phyloP scores from a whole-genome alignment of 2,797 vertebrate genomes.

The Anguilla obscura region DNA sequence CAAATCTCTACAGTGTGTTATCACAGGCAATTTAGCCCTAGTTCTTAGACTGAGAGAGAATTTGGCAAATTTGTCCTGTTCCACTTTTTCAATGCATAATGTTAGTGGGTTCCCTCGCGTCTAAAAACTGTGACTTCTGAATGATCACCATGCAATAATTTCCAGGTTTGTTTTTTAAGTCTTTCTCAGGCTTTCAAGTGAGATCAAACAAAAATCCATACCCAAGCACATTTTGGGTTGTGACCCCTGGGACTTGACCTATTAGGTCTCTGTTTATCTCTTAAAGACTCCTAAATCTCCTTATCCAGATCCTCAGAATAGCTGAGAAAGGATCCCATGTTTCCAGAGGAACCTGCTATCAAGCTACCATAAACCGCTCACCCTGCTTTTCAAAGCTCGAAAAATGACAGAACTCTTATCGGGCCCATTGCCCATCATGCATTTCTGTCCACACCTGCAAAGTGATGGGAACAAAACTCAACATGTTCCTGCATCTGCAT shows the following conservation, averaged over 20 bases:
- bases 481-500: too few species aligned
- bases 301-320: neutral
- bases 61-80: too few species aligned
- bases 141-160: neutral
- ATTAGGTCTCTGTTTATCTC: neutral
- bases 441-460: too few species aligned
- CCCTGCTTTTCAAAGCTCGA: neutral
- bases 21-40: too few species aligned
- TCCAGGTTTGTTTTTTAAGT: neutral
- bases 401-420: neutral
- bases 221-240: neutral
- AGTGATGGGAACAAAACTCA: neutral
- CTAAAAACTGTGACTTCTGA: too few species aligned
- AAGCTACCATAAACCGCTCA: neutral
- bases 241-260: neutral
- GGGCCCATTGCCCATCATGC: neutral
- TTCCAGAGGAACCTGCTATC: neutral
- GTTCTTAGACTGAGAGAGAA: neutral
- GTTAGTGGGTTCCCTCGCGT: too few species aligned
- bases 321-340: neutral
- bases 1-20: too few species aligned
- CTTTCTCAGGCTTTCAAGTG: neutral
- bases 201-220: neutral
- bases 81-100: too few species aligned
- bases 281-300: neutral